A percentile compares a stretch with the other conserved stretches of the same genome.
Evolutionary conservation across 2,888 invertebrate species (phyloP).

Genomic region (Mythimna albipuncta): DNA sequence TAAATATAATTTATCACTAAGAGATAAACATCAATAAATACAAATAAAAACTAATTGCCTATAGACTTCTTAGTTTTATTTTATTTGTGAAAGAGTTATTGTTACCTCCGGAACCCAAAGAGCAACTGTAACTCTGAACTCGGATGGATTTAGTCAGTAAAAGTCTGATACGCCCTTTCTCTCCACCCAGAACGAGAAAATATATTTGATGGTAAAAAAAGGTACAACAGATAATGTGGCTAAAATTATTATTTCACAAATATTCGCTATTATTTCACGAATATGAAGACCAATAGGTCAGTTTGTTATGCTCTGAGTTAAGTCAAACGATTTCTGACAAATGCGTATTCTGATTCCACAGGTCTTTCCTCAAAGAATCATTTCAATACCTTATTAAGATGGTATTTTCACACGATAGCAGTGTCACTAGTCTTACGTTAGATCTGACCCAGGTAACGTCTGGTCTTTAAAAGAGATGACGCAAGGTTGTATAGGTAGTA

Average conservation of each 20-base stretch:
- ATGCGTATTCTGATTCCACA: not conserved
- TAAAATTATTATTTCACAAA: not conserved
- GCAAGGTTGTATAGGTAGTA: too few relatives aligned
- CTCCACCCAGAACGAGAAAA: not conserved
- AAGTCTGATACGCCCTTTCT: not conserved
- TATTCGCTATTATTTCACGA: not conserved
- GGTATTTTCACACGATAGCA: too few relatives aligned
- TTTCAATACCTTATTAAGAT: not conserved
- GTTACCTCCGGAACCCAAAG: too few relatives aligned
- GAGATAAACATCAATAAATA: not conserved
- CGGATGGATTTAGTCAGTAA: not conserved
- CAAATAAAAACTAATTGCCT: too few relatives aligned
- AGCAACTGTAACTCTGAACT: too few relatives aligned
- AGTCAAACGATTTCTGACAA: not conserved
- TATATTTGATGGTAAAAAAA: too few relatives aligned
- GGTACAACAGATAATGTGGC: not conserved
- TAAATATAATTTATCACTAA: too few relatives aligned
- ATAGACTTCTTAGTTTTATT: too few relatives aligned
- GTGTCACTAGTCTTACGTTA: not conserved
- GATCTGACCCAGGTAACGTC: not conserved
- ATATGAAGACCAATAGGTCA: not conserved
- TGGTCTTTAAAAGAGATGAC: not conserved
- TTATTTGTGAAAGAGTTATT: too few relatives aligned
- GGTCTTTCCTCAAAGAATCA: not conserved
- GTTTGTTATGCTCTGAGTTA: not conserved